A percentile compares a stretch with the other conserved stretches of the same genome.
These are phyloP conservation scores for Eumeta japonica DNA, from an alignment of 1,140 invertebrate genomes.

Conservation along the genomic window DNA sequence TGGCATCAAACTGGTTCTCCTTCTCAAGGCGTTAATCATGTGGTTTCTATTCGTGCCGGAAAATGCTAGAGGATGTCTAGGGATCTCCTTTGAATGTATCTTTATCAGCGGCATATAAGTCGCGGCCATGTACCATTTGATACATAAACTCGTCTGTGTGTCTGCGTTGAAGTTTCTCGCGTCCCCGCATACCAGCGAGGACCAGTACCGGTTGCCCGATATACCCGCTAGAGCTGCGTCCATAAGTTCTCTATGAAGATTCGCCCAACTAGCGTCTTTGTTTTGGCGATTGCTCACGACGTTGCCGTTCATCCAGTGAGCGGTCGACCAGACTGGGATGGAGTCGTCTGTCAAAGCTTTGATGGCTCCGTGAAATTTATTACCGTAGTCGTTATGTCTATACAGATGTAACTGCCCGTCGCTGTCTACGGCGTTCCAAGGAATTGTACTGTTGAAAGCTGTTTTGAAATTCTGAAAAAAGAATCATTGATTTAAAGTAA, in stretches of 20 bases:
- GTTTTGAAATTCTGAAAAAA: slow-evolving; percentile 33
- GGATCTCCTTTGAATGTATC: slow-evolving; percentile 28
- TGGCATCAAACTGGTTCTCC: slow-evolving; percentile 27
- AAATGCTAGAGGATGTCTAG: slow-evolving; percentile 32
- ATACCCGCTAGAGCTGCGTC: slow-evolving; percentile 35
- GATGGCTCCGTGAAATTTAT: slow-evolving; percentile 24
- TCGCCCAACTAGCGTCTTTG: slow-evolving; percentile 32
- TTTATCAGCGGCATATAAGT: slow-evolving; percentile 37
- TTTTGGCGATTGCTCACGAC: slow-evolving; percentile 33
- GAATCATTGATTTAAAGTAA: slow-evolving; percentile 34
- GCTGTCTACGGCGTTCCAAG: slow-evolving; percentile 27
- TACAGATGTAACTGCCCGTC: slow-evolving; percentile 21
- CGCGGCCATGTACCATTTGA: slow-evolving; percentile 48
- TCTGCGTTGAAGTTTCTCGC: slow-evolving; percentile 23
- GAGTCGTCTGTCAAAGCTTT: slow-evolving; percentile 11
- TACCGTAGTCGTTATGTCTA: slow-evolving; percentile 32
- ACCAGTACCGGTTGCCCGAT: slow-evolving; percentile 42
- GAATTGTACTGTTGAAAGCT: slow-evolving; percentile 29
- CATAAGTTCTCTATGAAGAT: slow-evolving; percentile 28
- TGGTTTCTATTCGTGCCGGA: slow-evolving; percentile 22
- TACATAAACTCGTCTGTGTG: slow-evolving; percentile 27
- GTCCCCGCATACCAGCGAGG: slow-evolving; percentile 42
- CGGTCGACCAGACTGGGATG: slow-evolving; percentile 22
- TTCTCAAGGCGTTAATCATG: slow-evolving; percentile 25
- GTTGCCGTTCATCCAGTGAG: slow-evolving; percentile 27